Percentiles rank a stretch among this genome's conserved stretches.
phyloP scores from a whole-genome alignment of 2,888 invertebrate species.

The Melanargia galathea region DNA sequence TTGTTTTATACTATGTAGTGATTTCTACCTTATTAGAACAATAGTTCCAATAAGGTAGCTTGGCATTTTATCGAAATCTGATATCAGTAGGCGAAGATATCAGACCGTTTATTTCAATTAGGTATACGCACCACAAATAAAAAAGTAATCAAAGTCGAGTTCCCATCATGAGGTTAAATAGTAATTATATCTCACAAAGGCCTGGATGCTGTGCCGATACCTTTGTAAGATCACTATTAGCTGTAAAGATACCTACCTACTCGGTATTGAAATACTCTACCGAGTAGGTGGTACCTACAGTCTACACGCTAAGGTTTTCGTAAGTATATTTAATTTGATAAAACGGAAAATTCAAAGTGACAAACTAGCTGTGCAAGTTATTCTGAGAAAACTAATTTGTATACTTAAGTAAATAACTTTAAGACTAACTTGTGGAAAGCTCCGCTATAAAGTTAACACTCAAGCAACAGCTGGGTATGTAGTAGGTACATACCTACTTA shows the following conservation, averaged over 20 bases:
- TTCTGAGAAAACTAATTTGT: too few species aligned
- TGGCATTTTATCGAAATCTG: conserved; percentile 7
- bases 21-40: too few species aligned
- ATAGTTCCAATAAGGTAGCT: neutral
- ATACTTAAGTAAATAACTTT: too few species aligned
- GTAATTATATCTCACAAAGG: conserved; percentile 33
- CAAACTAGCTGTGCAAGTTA: neutral
- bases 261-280: neutral
- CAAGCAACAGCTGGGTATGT: too few species aligned
- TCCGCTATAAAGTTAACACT: too few species aligned
- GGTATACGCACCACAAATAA: conserved; percentile 3
- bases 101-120: conserved; percentile 32
- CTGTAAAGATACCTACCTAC: neutral
- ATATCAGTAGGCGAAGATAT: conserved; percentile 19
- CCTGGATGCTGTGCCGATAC: conserved; percentile 21
- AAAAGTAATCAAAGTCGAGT: conserved; percentile 32
- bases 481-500: too few species aligned
- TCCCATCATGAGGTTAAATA: conserved; percentile 30
- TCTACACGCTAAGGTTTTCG: neutral
- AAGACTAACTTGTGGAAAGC: too few species aligned
- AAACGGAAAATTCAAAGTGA: neutral
- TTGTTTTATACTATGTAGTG: too few species aligned
- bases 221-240: conserved; percentile 12
- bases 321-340: neutral
- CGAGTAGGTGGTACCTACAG: too few species aligned